Percentiles rank a stretch among this genome's conserved stretches.
Evolutionary conservation across 2,797 vertebrate species (phyloP).

Genomic region (Intellagama lesueurii): DNA sequence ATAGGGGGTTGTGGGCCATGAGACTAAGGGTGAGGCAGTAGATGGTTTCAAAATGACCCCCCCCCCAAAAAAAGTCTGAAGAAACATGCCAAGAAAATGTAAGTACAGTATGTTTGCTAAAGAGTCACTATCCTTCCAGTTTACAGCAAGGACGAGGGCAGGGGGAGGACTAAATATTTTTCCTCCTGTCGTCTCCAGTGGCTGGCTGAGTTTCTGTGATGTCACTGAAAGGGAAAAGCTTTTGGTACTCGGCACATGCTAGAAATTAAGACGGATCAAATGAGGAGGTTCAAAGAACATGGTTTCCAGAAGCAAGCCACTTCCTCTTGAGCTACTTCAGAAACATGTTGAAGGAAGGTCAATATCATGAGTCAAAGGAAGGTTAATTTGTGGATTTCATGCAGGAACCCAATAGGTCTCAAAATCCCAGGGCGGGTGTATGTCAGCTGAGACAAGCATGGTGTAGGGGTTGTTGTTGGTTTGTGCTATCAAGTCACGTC

Average conservation of each 20-base stretch:
- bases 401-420: too few relatives aligned
- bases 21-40: background rate
- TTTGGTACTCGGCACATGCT: background rate
- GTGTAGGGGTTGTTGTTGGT: too few relatives aligned
- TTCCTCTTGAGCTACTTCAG: background rate
- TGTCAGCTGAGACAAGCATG: too few relatives aligned
- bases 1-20: background rate
- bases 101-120: background rate
- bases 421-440: too few relatives aligned
- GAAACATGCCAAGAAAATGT: background rate
- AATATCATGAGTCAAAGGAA: background rate
- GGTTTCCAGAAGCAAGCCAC: too few relatives aligned
- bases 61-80: too few relatives aligned
- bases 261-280: too few relatives aligned
- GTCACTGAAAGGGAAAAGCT: background rate
- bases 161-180: too few relatives aligned
- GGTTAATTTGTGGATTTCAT: too few relatives aligned
- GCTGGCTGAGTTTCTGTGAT: background rate
- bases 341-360: accelerated
- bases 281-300: too few relatives aligned
- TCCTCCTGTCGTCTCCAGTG: background rate
- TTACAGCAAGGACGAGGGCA: background rate
- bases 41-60: too few relatives aligned
- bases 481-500: too few relatives aligned
- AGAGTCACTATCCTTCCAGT: background rate